phyloP scores from a whole-genome alignment of 2,888 invertebrate genomes.

The Acrobeloides nanus region DNA sequence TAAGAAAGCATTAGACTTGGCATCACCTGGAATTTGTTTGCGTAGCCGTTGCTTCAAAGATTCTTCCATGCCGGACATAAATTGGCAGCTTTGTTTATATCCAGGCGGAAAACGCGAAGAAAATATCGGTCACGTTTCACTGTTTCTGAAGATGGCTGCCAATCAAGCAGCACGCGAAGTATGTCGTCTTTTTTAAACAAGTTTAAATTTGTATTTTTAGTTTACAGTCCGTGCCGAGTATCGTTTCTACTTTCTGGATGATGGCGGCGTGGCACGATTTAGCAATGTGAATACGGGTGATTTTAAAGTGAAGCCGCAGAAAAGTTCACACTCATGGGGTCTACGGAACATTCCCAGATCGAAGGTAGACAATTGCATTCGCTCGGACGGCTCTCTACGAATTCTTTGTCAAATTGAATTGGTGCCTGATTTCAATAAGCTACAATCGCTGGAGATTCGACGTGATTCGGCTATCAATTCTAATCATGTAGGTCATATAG shows the following conservation, averaged over 20 bases:
- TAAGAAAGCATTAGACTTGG: slow-evolving; percentile 44
- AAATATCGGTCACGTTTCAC: slow-evolving; percentile 49
- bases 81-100: slow-evolving; percentile 53
- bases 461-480: slow-evolving; percentile 9
- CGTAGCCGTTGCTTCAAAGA: slow-evolving; percentile 50
- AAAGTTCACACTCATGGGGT: slow-evolving; percentile 54
- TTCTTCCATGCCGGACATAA: slow-evolving; percentile 41
- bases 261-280: slow-evolving; percentile 44
- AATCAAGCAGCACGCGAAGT: slow-evolving; percentile 45
- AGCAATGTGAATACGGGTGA: slow-evolving; percentile 53
- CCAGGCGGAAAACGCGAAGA: slow-evolving; percentile 53
- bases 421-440: slow-evolving; percentile 42
- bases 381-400: slow-evolving; percentile 47
- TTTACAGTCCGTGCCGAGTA: slow-evolving; percentile 53
- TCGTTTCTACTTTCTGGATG: slow-evolving; percentile 52
- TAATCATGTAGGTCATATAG: slow-evolving; percentile 3
- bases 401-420: slow-evolving; percentile 52
- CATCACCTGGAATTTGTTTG: slow-evolving; percentile 49
- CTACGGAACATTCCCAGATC: slow-evolving; percentile 50
- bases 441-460: slow-evolving; percentile 18
- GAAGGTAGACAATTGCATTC: slow-evolving; percentile 46
- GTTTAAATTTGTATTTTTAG: slow-evolving; percentile 18
- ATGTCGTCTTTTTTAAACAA: neutral
- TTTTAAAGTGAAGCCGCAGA: slow-evolving; percentile 53
- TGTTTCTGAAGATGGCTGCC: slow-evolving; percentile 53